Base-by-base conservation (phyloP, 1,140 invertebrate genomes). In the Drosophila nigrodunni region DNA sequence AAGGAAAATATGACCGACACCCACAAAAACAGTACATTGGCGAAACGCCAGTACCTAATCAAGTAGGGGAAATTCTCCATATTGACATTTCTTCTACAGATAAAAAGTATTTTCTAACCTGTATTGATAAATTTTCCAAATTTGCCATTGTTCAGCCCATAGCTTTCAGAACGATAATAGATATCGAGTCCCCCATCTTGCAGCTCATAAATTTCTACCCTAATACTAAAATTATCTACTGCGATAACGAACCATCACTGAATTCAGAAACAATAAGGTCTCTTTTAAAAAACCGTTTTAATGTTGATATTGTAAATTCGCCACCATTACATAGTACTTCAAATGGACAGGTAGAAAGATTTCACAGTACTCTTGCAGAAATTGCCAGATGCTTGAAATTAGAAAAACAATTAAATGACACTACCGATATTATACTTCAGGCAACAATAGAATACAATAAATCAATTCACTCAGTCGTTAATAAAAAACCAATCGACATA, bases 371-470 rank as follows among this genome's bases (percentile, higher is more conserved):
- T 21, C 18, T 21, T 21, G 18, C 18, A 21, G 18, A 21, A 21
- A 21, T 21, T 21, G 18, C 1, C 18, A 21, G 66, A 21, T 78
- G 78, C 46, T 39, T 77, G 7, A 80, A 71, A 59, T 35, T 74
- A 9, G 69, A 77, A 54, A 59, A 69, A 34, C 30, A 21, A 21
- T 21, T 21, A 21, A 21, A 21, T 21, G 18, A 21, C 18, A 21
- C 18, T 21, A 21, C 18, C 35, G 18, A 6, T 61, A 11, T 74
- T 10, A 76, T 67, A 15, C 30, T 71, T 60, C 52, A 39, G 2
- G 25, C 66, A 30, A 74, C 64, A 2, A 39, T 64, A n/a, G 62
- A 77, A 61, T 74, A 78, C 34, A 80, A 75, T 25, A 66, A 30
- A n/a, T 49, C 65, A 50, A 46, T 72, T 8, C 62, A 75, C n/a